These are phyloP conservation scores for Hybognathus amarus DNA, from an alignment of 2,797 vertebrate species.

Conservation along the genomic window DNA sequence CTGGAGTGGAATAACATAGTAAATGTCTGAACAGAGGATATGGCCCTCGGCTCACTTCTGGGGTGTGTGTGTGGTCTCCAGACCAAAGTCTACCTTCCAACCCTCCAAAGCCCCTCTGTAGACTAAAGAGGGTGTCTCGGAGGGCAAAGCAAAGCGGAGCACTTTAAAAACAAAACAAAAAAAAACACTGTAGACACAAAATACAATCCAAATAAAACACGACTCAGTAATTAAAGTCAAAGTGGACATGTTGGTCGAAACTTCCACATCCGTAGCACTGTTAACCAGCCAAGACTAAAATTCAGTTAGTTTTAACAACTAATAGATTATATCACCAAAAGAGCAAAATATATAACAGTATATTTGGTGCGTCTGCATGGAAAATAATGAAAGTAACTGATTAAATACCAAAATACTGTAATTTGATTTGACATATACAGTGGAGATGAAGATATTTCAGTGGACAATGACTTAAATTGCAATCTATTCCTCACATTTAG, in stretches of 20 bases:
- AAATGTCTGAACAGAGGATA: slow-evolving; percentile 41
- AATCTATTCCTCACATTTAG: background rate
- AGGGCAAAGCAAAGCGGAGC: slow-evolving; percentile 36
- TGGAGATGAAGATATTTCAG: too few species aligned
- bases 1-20: slow-evolving; percentile 44
- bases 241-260: slow-evolving; percentile 31
- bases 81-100: slow-evolving; percentile 36
- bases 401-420: background rate
- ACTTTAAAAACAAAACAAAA: slow-evolving; percentile 19
- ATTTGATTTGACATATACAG: background rate
- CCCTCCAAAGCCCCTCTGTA: slow-evolving; percentile 28
- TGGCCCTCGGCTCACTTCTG: slow-evolving; percentile 31
- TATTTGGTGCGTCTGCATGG: background rate
- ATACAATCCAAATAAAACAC: slow-evolving; percentile 52
- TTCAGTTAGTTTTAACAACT: slow-evolving; percentile 35
- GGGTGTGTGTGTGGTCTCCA: slow-evolving; percentile 61
- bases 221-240: slow-evolving; percentile 22
- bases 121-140: slow-evolving; percentile 31
- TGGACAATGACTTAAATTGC: background rate
- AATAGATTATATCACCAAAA: slow-evolving; percentile 22
- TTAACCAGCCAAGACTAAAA: slow-evolving; percentile 37
- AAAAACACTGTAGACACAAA: slow-evolving; percentile 31
- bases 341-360: background rate
- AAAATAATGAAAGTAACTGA: background rate
- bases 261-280: slow-evolving; percentile 34